A percentile compares a stretch with the other conserved stretches of the same genome.
Evolutionary conservation across 2,888 invertebrate species (phyloP).

Genomic region (Neoascia interrupta): DNA sequence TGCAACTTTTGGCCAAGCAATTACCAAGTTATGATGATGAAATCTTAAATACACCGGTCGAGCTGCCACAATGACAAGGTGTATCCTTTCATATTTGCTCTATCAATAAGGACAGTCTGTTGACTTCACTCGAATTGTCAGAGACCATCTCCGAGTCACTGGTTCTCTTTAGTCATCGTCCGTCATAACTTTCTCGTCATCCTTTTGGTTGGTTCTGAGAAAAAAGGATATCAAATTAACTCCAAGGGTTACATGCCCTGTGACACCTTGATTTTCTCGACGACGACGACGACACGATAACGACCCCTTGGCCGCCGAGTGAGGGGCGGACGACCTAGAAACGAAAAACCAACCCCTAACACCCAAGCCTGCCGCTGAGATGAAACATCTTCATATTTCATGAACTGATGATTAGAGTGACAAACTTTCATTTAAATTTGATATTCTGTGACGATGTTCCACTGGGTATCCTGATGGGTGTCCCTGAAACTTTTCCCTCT

Average conservation of each 20-base stretch:
- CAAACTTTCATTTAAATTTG: conserved; percentile 64
- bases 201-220: not conserved
- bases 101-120: conserved; percentile 40
- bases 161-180: not conserved
- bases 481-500: conserved; percentile 62
- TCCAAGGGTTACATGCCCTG: conserved; percentile 25
- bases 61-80: conserved; percentile 49
- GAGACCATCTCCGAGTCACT: conserved; percentile 8
- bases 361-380: not conserved
- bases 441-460: conserved; percentile 56
- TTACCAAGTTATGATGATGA: conserved; percentile 62
- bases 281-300: conserved; percentile 26
- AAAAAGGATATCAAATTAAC: conserved; percentile 39
- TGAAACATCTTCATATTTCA: conserved; percentile 52
- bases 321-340: conserved; percentile 5
- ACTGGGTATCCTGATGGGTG: conserved; percentile 5
- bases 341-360: not conserved
- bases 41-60: conserved; percentile 43
- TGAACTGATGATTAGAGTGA: conserved; percentile 64
- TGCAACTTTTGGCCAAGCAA: conserved; percentile 46
- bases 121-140: conserved; percentile 27
- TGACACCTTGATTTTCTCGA: conserved; percentile 35
- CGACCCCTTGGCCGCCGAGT: no score
- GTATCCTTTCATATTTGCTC: conserved; percentile 32
- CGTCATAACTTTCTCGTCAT: conserved; percentile 15